Evolutionary conservation across 1,140 invertebrate species (phyloP).

Genomic region (Hetaerina americana): DNA sequence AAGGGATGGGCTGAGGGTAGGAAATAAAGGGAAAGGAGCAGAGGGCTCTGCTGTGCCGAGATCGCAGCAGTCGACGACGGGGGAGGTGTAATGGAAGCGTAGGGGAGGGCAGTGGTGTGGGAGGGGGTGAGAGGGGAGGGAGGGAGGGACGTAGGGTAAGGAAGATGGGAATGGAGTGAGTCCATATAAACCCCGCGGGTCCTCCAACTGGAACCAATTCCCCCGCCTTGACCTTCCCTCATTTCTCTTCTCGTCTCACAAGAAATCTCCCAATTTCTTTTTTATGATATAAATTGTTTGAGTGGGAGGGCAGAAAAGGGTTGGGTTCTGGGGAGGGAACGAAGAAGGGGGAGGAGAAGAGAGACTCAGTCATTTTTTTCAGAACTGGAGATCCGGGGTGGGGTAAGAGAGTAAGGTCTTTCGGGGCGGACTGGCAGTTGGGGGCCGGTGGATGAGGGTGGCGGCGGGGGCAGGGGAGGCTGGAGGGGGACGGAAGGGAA

Average conservation of each 20-base stretch:
- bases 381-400: no score
- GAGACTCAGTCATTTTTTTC: no score
- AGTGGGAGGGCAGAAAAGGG: not conserved
- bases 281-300: not conserved
- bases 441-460: no score
- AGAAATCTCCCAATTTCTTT: not conserved
- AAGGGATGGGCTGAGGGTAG: no score
- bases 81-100: no score
- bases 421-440: no score
- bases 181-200: not conserved
- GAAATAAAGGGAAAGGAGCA: no score
- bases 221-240: not conserved
- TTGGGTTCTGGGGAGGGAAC: not conserved
- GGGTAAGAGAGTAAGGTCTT: no score
- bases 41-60: no score
- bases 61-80: no score
- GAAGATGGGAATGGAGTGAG: not conserved
- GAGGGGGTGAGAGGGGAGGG: not conserved
- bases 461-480: not conserved
- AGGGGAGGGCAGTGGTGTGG: not conserved
- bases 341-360: no score
- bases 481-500: not conserved
- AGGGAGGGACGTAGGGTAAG: not conserved
- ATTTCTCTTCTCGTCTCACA: not conserved
- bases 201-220: not conserved